phyloP scores from a whole-genome alignment of 53 echinoderm and acorn worm genomes.

The Apostichopus leukothele region DNA sequence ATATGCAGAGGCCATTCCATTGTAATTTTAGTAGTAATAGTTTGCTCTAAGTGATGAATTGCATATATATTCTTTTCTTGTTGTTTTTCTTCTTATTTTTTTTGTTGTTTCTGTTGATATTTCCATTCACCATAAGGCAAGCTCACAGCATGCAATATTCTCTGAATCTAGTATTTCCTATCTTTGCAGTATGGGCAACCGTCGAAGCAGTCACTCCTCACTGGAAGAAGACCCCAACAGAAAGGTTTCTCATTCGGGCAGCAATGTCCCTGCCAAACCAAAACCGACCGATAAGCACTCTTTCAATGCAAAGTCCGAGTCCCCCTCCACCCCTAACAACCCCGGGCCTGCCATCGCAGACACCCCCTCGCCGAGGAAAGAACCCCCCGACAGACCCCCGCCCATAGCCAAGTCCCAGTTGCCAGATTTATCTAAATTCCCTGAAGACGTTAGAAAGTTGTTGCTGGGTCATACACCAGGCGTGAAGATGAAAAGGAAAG shows the following conservation, averaged over 20 bases:
- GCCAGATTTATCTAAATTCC: conserved; percentile 68
- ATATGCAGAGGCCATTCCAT: too few relatives aligned
- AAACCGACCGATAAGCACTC: conserved; percentile 53
- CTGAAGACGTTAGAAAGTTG: conserved; percentile 81
- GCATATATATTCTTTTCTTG: background rate
- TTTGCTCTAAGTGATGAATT: background rate
- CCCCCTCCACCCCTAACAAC: conserved; percentile 47
- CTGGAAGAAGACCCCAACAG: conserved; percentile 59
- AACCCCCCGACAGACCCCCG: conserved; percentile 57
- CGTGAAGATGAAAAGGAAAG: conserved; percentile 67
- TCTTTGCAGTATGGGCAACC: conserved; percentile 90
- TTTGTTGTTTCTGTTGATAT: background rate
- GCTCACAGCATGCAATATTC: conserved; percentile 44
- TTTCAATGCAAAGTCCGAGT: conserved; percentile 49
- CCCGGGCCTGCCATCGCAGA: conserved; percentile 53
- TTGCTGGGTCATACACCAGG: conserved; percentile 72
- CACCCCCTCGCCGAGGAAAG: conserved; percentile 52
- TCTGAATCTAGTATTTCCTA: conserved; percentile 49
- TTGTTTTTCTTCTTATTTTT: background rate
- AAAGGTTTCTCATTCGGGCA: conserved; percentile 47
- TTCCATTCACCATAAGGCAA: conserved; percentile 4
- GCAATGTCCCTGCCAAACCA: conserved; percentile 43
- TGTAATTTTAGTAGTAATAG: too few relatives aligned
- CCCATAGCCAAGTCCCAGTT: conserved; percentile 48
- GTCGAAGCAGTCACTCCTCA: conserved; percentile 85